Base-by-base conservation (phyloP, 2,113 vertebrate genomes). In the Rhinoderma darwinii region DNA sequence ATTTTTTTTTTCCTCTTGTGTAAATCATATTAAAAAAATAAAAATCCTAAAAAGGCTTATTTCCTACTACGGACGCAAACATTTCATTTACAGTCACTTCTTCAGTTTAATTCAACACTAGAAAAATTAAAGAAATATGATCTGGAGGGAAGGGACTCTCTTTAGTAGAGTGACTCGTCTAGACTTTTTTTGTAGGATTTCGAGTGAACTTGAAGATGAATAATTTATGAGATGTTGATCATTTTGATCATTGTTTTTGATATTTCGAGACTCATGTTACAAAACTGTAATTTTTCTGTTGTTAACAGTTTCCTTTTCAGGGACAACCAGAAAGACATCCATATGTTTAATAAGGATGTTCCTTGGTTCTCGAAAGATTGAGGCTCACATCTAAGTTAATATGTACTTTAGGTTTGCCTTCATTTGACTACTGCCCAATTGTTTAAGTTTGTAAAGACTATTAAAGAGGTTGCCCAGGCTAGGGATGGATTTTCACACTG, bases 1-100 rank as follows among this genome's bases (percentile, higher is more conserved):
- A 54, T 72, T 72, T 80, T 63, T 76, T 54, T 61, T 37, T n/a
- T 41, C 50, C 54, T 59, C 37, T 44, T 81, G 63, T 41, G 37
- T 81, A 86, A 72, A 87, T 81, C 66, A 81, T 44, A 87, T 82
- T 82, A 27, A n/a, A 15, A 73, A 80, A 72, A 86, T 27, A 30
- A 44, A 77, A 81, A 44, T 73, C 43, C 50, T 54, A 56, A 47
- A 51, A 74, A 50, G 44, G 47, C 76, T 87, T 87, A 59, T 74
- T 80, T 66, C 27, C 61, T 56, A 73, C 27, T 32, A 73, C 35
- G 50, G 47, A 39, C 39, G 30, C 51, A 43, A 73, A 82, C 75
- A 68, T 22, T 68, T 41, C n/a, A 79, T 79, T 81, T 18, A 43
- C 25, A 54, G 44, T 11, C 47, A 39, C 47, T 44, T 86, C 75